Evolutionary conservation across 2,113 vertebrate species (phyloP).

Genomic region (Tenrec ecaudatus): DNA sequence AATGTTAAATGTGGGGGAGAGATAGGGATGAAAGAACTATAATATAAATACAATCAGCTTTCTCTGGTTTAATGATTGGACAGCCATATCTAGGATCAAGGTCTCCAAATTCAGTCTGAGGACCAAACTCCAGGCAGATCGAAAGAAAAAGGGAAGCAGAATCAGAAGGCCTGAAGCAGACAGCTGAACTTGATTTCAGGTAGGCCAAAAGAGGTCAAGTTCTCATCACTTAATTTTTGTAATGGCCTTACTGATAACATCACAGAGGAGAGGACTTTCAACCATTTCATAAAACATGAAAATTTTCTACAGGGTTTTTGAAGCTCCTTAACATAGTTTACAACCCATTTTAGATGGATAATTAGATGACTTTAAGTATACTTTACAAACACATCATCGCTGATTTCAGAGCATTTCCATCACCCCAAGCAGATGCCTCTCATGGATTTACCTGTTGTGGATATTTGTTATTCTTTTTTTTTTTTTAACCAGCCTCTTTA

Average conservation of each 20-base stretch:
- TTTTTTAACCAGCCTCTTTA: too few species aligned
- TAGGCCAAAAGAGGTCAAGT: constrained; percentile 18
- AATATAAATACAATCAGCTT: constrained; percentile 16
- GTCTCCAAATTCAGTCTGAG: constrained; percentile 36
- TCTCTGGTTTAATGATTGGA: constrained; percentile 44
- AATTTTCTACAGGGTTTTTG: too few species aligned
- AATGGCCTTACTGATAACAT: neutral
- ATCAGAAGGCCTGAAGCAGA: constrained; percentile 35
- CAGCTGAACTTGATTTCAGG: constrained; percentile 22
- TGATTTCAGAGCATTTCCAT: constrained; percentile 32
- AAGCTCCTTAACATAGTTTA: neutral
- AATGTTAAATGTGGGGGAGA: neutral
- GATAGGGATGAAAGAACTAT: neutral
- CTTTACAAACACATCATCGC: neutral
- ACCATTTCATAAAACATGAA: too few species aligned
- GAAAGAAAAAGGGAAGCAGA: neutral
- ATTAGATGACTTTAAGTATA: neutral
- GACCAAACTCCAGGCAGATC: constrained; percentile 34
- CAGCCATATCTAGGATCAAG: neutral
- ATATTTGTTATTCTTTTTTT: neutral
- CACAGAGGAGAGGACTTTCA: too few species aligned
- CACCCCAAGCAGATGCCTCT: neutral
- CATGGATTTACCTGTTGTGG: neutral
- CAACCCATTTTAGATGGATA: neutral
- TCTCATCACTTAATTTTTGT: constrained; percentile 1